Percentiles rank a stretch among this genome's conserved stretches.
These are phyloP conservation scores for Battus philenor DNA, from an alignment of 1,140 invertebrate species.

Conservation along the genomic window DNA sequence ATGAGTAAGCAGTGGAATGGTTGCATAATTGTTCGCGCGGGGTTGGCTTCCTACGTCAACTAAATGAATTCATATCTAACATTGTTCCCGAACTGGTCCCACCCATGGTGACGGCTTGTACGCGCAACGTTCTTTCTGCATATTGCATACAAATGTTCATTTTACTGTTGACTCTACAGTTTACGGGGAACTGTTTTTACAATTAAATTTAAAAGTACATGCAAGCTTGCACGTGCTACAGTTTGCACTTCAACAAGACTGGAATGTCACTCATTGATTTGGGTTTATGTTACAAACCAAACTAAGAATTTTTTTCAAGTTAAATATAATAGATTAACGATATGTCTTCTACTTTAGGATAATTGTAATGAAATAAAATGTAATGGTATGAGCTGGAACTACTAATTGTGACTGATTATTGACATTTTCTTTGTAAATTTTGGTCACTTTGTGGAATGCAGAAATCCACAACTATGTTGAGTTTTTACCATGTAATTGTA, in stretches of 20 bases:
- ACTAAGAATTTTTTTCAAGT: no score
- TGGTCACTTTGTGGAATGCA: slow-evolving; percentile 73
- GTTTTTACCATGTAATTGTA: slow-evolving; percentile 44
- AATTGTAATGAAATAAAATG: no score
- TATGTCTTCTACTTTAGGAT: no score
- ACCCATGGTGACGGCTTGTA: slow-evolving; percentile 72
- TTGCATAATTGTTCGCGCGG: slow-evolving; percentile 51
- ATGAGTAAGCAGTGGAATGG: slow-evolving; percentile 30
- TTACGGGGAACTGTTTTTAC: slow-evolving; percentile 8
- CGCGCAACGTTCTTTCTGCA: slow-evolving; percentile 42
- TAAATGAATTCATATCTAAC: slow-evolving; percentile 69
- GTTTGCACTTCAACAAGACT: slow-evolving; percentile 68
- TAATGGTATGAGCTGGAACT: no score
- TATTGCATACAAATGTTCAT: not conserved
- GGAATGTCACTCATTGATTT: slow-evolving; percentile 69
- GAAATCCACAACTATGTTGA: slow-evolving; percentile 75
- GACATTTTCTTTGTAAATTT: slow-evolving; percentile 56
- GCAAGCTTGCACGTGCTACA: slow-evolving; percentile 31
- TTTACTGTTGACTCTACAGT: slow-evolving; percentile 9
- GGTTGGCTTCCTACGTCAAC: slow-evolving; percentile 52
- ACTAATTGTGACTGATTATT: no score
- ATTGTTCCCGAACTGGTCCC: slow-evolving; percentile 73
- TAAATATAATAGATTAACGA: no score
- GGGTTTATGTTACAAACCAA: no score
- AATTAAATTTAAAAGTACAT: slow-evolving; percentile 20